Evolutionary conservation across 2,888 invertebrate species (phyloP).

Genomic region (Halocaridina rubra): DNA sequence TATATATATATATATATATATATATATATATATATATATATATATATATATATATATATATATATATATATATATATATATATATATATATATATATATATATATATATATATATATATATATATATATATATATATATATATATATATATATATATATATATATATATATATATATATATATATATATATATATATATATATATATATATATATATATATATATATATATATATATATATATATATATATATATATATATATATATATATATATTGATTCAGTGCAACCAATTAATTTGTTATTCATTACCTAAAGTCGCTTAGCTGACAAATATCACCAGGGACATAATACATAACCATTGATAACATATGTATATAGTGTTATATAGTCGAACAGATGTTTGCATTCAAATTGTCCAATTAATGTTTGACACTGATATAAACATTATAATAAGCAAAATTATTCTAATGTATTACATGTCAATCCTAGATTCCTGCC

Average conservation of each 20-base stretch:
- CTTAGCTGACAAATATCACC: not conserved
- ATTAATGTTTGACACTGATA: not conserved
- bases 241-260: conserved; percentile 14
- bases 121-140: not conserved
- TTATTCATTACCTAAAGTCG: not conserved
- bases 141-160: not conserved
- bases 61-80: not conserved
- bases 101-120: not conserved
- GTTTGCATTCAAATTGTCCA: conserved; percentile 2
- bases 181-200: not conserved
- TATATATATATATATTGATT: conserved; percentile 16
- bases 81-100: not conserved
- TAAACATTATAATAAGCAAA: not conserved
- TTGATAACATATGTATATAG: not conserved
- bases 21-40: not conserved
- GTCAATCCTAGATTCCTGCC: conserved; percentile 11
- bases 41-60: not conserved
- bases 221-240: not conserved
- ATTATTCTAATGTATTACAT: not conserved
- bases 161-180: not conserved
- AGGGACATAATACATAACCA: not conserved
- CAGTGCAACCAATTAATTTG: not conserved
- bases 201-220: not conserved
- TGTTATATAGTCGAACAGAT: not conserved
- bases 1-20: conserved; percentile 19